Evolutionary conservation across 2,113 vertebrate species (phyloP).

Genomic region (Sporophila hypoxantha): DNA sequence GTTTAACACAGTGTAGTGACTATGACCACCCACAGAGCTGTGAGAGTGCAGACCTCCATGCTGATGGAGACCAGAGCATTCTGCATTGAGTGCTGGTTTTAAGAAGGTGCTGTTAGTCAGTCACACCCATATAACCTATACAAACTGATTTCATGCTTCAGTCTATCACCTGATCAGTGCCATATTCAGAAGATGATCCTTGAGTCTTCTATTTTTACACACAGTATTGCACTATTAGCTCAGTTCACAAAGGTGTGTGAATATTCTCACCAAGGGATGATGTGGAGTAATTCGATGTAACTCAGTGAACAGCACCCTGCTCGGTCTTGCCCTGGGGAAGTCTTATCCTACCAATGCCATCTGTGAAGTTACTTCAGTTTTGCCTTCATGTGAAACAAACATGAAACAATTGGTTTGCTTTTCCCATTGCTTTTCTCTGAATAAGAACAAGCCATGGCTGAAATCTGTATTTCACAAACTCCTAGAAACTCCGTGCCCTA

Average conservation of each 20-base stretch:
- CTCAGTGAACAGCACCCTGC: not conserved
- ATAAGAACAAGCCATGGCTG: not conserved
- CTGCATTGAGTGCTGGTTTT: not conserved
- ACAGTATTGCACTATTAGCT: not conserved
- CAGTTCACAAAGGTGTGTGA: not conserved
- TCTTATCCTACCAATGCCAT: not conserved
- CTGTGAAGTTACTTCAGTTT: not conserved
- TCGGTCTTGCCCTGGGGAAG: not conserved
- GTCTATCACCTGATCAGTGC: not conserved
- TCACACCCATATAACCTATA: not conserved
- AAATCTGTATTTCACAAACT: not conserved
- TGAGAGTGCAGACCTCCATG: not conserved
- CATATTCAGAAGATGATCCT: not conserved
- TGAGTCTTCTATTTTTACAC: not conserved
- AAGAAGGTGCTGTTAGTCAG: not conserved
- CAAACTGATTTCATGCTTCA: not conserved
- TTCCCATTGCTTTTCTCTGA: not conserved
- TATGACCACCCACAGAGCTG: not conserved
- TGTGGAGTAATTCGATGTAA: not conserved
- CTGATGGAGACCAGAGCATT: not conserved
- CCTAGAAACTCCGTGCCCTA: not conserved
- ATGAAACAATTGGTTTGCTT: not conserved
- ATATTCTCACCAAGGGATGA: not conserved
- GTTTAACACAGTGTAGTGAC: not conserved
- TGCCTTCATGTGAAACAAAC: not conserved